Conservation (phyloP, 2,113 vertebrate genomes). For the Herpetotheres cachinnans region DNA sequence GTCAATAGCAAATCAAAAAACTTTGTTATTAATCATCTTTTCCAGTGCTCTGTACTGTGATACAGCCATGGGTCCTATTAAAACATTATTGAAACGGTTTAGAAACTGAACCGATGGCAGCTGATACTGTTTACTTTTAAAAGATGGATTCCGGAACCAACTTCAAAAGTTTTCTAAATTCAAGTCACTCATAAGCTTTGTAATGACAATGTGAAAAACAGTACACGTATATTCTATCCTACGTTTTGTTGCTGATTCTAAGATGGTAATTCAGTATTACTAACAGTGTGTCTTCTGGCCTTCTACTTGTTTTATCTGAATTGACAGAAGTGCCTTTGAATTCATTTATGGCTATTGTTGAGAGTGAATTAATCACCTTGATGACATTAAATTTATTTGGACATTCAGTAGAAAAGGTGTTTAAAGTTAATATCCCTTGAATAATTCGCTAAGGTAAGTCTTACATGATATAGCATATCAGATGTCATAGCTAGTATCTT, state of each 20-base stretch:
- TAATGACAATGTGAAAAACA: not conserved
- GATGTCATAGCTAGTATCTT: not conserved
- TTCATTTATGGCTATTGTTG: not conserved
- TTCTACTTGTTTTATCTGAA: not conserved
- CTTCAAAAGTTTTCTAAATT: not conserved
- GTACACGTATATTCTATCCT: not conserved
- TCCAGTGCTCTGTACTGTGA: not conserved
- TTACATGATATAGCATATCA: not conserved
- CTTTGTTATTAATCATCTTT: not conserved
- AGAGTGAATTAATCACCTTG: slow-evolving; percentile 1
- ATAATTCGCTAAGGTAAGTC: slow-evolving; percentile 35
- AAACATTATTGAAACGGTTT: not conserved
- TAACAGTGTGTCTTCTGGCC: not conserved
- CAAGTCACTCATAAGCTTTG: not conserved
- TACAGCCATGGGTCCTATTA: not conserved
- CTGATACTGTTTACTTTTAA: not conserved
- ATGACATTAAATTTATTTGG: slow-evolving; percentile 37
- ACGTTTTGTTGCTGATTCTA: not conserved
- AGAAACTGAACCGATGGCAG: not conserved
- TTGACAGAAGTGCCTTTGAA: not conserved
- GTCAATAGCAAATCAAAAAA: not conserved
- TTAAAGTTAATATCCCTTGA: slow-evolving; percentile 52
- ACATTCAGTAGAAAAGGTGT: not conserved
- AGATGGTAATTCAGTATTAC: not conserved
- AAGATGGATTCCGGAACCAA: not conserved